These are phyloP conservation scores for Morelia viridis DNA, from an alignment of 2,797 vertebrate genomes.

Conservation along the genomic window DNA sequence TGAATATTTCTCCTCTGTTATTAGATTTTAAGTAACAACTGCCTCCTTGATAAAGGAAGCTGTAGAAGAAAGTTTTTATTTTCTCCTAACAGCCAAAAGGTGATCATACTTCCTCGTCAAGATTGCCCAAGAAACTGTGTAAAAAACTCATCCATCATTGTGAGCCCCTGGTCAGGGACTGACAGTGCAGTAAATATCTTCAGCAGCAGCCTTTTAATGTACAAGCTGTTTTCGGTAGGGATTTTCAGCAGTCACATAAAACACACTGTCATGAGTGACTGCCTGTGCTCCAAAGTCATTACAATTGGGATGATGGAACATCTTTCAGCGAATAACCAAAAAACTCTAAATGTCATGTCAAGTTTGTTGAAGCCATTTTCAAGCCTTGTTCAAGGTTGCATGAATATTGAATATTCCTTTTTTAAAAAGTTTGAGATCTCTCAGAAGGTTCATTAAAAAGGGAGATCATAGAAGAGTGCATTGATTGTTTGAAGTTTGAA, in stretches of 20 bases:
- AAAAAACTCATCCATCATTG: conserved; percentile 91
- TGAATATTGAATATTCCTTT: conserved; percentile 85
- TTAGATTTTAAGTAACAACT: conserved; percentile 66
- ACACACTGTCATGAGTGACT: conserved; percentile 86
- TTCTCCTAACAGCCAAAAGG: conserved; percentile 73
- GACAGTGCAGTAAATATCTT: conserved; percentile 92
- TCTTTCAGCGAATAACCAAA: conserved; percentile 87
- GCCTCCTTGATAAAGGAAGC: conserved; percentile 59
- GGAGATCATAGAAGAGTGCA: conserved; percentile 30
- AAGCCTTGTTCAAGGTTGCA: conserved; percentile 86
- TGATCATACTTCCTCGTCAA: conserved; percentile 82
- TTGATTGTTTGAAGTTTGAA: conserved; percentile 38
- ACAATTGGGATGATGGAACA: conserved; percentile 84
- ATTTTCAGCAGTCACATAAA: conserved; percentile 91
- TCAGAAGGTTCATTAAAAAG: conserved; percentile 73
- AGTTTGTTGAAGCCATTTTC: conserved; percentile 85
- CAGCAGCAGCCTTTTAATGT: conserved; percentile 87
- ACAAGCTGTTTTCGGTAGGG: conserved; percentile 84
- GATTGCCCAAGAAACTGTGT: conserved; percentile 85
- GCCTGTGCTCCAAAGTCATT: conserved; percentile 86
- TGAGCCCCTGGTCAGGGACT: conserved; percentile 86
- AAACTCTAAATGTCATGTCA: conserved; percentile 93
- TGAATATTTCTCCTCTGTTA: conserved; percentile 51
- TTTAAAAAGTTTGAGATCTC: conserved; percentile 77
- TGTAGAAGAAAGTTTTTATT: conserved; percentile 70